Evolutionary conservation across 2,113 vertebrate genomes (phyloP).

Genomic region (mouse (Mus musculus)): DNA sequence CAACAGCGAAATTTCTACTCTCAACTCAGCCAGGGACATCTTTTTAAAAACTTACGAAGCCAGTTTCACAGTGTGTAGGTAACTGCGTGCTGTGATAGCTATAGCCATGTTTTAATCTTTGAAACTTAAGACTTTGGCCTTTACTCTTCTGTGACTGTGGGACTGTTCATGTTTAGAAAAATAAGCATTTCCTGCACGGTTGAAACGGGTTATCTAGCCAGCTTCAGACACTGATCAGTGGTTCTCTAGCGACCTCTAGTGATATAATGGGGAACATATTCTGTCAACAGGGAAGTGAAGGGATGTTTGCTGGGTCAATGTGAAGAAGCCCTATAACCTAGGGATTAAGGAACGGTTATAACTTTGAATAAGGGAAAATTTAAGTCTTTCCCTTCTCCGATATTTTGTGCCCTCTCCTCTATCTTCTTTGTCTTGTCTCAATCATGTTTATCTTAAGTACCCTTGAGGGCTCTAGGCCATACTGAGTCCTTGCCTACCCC

Average conservation of each 20-base stretch:
- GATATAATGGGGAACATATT: conserved; percentile 29
- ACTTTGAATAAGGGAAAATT: background rate
- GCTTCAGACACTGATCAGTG: conserved; percentile 41
- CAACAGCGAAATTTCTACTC: background rate
- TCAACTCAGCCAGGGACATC: background rate
- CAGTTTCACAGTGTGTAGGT: background rate
- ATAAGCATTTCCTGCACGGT: background rate
- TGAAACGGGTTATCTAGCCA: background rate
- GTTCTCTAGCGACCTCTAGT: conserved; percentile 75
- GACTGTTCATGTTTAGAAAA: background rate
- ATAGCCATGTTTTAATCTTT: background rate
- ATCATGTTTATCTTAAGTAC: background rate
- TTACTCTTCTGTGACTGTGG: background rate
- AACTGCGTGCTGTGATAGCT: background rate
- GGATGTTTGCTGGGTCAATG: background rate
- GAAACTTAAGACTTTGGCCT: conserved; percentile 17
- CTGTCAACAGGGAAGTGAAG: background rate
- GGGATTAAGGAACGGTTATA: background rate
- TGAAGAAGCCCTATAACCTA: background rate
- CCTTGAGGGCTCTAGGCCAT: background rate
- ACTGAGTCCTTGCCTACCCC: background rate
- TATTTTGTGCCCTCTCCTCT: background rate
- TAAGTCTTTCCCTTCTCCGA: background rate
- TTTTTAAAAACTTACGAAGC: background rate
- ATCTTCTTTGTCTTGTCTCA: background rate